These are phyloP conservation scores for Agonopterix subpropinquella DNA, from an alignment of 2,888 invertebrate species.

Conservation along the genomic window DNA sequence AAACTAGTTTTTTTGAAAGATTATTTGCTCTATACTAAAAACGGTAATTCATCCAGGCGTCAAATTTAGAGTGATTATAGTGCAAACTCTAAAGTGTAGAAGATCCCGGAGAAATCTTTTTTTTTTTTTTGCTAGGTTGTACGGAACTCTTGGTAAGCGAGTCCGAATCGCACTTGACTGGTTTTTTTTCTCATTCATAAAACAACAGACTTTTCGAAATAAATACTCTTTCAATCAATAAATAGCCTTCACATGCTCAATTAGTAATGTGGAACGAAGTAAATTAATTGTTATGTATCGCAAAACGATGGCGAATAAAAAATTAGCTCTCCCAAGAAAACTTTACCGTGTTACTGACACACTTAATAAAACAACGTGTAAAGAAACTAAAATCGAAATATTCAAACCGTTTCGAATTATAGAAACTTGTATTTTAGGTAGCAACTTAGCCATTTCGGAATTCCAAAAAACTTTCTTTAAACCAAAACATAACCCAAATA, in stretches of 20 bases:
- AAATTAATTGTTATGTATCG: constrained; percentile 9
- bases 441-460: constrained; percentile 11
- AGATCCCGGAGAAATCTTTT: too few relatives aligned
- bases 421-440: constrained; percentile 32
- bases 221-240: too few relatives aligned
- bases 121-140: too few relatives aligned
- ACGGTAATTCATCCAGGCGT: too few relatives aligned
- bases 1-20: too few relatives aligned
- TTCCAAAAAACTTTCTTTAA: constrained; percentile 30
- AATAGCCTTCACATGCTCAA: constrained; percentile 8
- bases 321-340: constrained; percentile 7
- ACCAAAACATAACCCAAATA: constrained; percentile 50
- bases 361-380: constrained; percentile 24
- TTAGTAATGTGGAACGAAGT: constrained; percentile 14
- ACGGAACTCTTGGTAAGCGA: too few relatives aligned
- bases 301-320: constrained; percentile 6
- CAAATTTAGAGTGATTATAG: too few relatives aligned
- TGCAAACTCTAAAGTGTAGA: too few relatives aligned
- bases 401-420: constrained; percentile 42
- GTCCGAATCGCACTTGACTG: too few relatives aligned
- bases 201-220: too few relatives aligned
- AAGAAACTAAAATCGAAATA: constrained; percentile 27
- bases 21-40: too few relatives aligned
- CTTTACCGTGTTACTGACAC: constrained; percentile 37
- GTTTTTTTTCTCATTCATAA: too few relatives aligned